Base-by-base conservation (phyloP, 2,797 vertebrate species). In the Thamnophis elegans region DNA sequence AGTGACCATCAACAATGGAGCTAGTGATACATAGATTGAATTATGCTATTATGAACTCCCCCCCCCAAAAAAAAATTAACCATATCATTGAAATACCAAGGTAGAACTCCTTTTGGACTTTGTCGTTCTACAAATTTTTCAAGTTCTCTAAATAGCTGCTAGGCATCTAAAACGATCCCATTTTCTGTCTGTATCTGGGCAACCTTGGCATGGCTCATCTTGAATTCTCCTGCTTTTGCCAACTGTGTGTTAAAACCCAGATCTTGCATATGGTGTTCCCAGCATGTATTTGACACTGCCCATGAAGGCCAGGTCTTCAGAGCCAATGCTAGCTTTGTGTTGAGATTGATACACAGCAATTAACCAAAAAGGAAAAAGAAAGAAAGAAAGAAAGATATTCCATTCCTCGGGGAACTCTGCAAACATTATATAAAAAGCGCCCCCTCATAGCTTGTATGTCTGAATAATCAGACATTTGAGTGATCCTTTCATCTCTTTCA, bases 381-480 rank as follows among this genome's bases (percentile, higher is more conserved):
- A 28, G 12, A 13, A 68, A 68, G 62, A 16, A 68, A 68, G 65
- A 73, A 98, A 98, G 98, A 99, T 98, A 98, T 98, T 98, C 99
- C 98, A 99, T 99, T 99, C 98, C 98, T 97, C 98, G 85, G 98
- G 98, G 98, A 97, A 96, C 96, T 97, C 96, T 1, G 55, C 92
- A 89, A 59, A 82, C 20, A n/a, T 22, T 36, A 68, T 55, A 65
- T 36, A 87, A 88, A 95, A 97, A 96, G 95, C 97, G 96, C 95
- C 95, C 96, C 93, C 96, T 97, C 97, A 92, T 96, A 97, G 97
- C 97, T 94, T 97, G 91, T 96, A 96, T 96, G 95, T 97, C 97
- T 94, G 96, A 97, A 97, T 97, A 98, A 98, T 97, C 96, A 98
- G 97, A 97, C 97, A 93, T 97, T 97, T 96, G 97, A 98, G 97